Base-by-base conservation (phyloP, 2,113 vertebrate species). In the Pogona vitticeps region DNA sequence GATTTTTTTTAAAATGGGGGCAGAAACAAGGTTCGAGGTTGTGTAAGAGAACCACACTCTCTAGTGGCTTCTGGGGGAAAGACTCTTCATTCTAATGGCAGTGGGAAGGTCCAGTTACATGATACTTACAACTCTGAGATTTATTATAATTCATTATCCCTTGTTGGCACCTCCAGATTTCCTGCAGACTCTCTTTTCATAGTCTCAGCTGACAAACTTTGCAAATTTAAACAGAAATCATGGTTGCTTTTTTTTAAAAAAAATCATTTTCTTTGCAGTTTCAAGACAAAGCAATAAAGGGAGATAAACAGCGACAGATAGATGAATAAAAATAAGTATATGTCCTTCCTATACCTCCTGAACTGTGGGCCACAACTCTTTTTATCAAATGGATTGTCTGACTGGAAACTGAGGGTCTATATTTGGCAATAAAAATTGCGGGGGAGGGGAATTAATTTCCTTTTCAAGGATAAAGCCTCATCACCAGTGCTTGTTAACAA, bases 291-390 rank as follows among this genome's bases (percentile, higher is more conserved):
- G 0, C 7, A 36, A 7, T 42, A 76, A 87, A 79, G 82, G n/a
- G n/a, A n/a, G n/a, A n/a, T n/a, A n/a, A n/a, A n/a, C n/a, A n/a
- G n/a, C n/a, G n/a, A n/a, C n/a, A n/a, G n/a, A n/a, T n/a, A n/a
- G n/a, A n/a, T n/a, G n/a, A n/a, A n/a, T n/a, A n/a, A n/a, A 67
- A 6, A 38, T 13, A 86, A 38, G 0, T 14, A 6, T 0, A 0
- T 33, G 13, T 21, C 0, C 17, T 7, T 75, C n/a, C 1, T 61
- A 63, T 59, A 18, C 1, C 20, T 26, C 73, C 38, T 18, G 40
- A 14, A 28, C 6, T 26, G 72, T 28, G 31, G 52, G 71, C n/a
- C 20, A 9, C 72, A 12, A 28, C 0, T 23, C 23, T 18, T 0
- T 42, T 17, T 21, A 6, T 17, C 86, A 23, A 33, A 56, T 26